Base-by-base conservation (phyloP, 2,797 vertebrate genomes). In the Halcyon chelicuti region DNA sequence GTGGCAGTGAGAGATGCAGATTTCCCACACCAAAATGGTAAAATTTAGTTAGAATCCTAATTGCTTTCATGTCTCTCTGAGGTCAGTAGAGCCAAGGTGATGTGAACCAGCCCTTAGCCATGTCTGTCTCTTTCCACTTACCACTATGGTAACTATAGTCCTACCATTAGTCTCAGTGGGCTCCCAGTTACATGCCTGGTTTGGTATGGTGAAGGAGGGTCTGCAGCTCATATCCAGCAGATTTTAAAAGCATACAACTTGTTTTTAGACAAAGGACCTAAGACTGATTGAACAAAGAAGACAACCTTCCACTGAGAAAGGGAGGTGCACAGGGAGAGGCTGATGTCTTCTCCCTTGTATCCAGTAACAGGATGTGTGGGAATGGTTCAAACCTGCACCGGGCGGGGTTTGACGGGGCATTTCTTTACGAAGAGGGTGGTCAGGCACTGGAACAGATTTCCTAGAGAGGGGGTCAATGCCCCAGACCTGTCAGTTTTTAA, bases 331-430 rank as follows among this genome's bases (percentile, higher is more conserved):
- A 70, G 16, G n/a, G 40, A 79, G 46, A 83, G 17, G 5, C 47
- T 70, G 51, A 40, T 10, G 28, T 80, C 47, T 57, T 63, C 37
- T 65, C 17, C 42, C 14, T 31, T 7, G 8, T 3, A 46, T 70
- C 23, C 63, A 63, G n/a, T 52, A 19, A 51, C 6, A 44, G 28
- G 28, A 44, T 4, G 1, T 0, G 0, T 57, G n/a, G 37, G 28
- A 86, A 76, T 23, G 37, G 39, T 46, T 86, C 51, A 46, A 63
- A 71, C 18, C 25, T 65, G 44, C 2, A 0, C 29, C 21, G n/a
- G 29, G 5, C 9, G 5, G 51, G n/a, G n/a, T 57, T 86, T 51
- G n/a, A 55, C 13, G 47, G 73, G 62, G 19, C 14, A 28, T 74
- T 68, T 55, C 3, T n/a, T 68, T 86, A 86, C 11, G 0, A 0